Base-by-base conservation (phyloP, 2,888 invertebrate genomes). In the Sepioteuthis lessoniana region DNA sequence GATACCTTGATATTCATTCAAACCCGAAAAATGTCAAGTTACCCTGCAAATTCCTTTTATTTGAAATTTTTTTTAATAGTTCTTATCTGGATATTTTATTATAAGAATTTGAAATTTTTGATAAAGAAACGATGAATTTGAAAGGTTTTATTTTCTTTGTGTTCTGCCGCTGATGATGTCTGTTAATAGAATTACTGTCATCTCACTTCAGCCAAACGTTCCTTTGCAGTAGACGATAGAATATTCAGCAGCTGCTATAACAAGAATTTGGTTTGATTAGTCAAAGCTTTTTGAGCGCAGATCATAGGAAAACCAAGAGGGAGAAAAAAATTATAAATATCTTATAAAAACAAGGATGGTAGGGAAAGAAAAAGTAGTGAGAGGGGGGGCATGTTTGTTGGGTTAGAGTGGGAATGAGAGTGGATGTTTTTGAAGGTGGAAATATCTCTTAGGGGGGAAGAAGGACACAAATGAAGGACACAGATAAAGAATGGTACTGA, bases 211-310 rank as follows among this genome's bases (percentile, higher is more conserved):
- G 76, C 76, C 76, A 35, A 76, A n/a, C n/a, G 16, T 19, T 55
- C 21, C 3, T 76, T 35, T 35, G 13, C n/a, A 76, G 35, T 2
- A 76, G 76, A 35, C n/a, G n/a, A 35, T 4, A 76, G 76, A 76
- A n/a, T 76, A 76, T 76, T 76, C 76, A 76, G n/a, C 76, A 76
- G 76, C 35, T 76, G 76, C 76, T n/a, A 76, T n/a, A 76, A n/a
- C n/a, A 35, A 60, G n/a, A 76, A 76, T 76, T 76, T 76, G 76
- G 76, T n/a, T 76, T n/a, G n/a, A 76, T 76, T 76, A 16, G 19
- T n/a, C 13, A 76, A 35, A 76, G n/a, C n/a, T 35, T 76, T 76
- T 21, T 35, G 76, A 76, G 76, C 76, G 19, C 13, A n/a, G 76
- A 76, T 2, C n/a, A 35, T 13, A 76, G n/a, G 76, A 76, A 76